These are phyloP conservation scores for Mus caroli DNA, from an alignment of 2,797 vertebrate species.

Conservation along the genomic window DNA sequence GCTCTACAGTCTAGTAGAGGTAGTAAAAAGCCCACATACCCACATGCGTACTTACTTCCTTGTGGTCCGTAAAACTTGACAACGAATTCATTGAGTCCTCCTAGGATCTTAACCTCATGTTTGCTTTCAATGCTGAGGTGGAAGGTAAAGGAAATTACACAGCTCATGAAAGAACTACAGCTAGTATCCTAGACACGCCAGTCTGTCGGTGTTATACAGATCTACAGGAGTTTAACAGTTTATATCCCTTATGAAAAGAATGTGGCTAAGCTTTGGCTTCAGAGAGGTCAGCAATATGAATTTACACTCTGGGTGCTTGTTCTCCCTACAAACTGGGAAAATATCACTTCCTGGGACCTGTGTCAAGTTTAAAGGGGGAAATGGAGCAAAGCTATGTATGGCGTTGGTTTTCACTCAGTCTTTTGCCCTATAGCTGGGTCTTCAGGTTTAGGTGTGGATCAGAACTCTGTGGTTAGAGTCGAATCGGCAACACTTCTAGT, in stretches of 20 bases:
- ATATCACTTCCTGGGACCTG: not conserved
- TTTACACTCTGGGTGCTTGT: not conserved
- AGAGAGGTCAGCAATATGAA: not conserved
- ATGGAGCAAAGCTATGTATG: not conserved
- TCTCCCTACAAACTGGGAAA: slow-evolving; percentile 37
- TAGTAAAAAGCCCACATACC: slow-evolving; percentile 6
- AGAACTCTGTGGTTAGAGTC: not conserved
- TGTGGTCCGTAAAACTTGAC: slow-evolving; percentile 99
- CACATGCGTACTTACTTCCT: slow-evolving; percentile 95
- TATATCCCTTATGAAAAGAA: slow-evolving; percentile 8
- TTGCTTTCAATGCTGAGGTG: slow-evolving; percentile 97
- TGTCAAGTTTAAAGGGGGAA: slow-evolving; percentile 24
- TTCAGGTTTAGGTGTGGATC: not conserved
- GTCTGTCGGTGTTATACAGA: not conserved
- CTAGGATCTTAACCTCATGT: slow-evolving; percentile 98
- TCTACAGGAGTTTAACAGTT: not conserved
- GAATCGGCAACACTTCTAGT: not conserved
- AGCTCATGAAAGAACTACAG: not conserved
- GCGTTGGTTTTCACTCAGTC: not conserved
- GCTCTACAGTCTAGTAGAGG: slow-evolving; percentile 1
- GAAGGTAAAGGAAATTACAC: slow-evolving; percentile 89
- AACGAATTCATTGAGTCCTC: slow-evolving; percentile 99
- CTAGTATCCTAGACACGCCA: not conserved
- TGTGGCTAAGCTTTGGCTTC: slow-evolving; percentile 2
- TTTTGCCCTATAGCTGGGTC: not conserved